Conservation (phyloP, 1,140 invertebrate genomes). For the Cyrtorhinus lividipennis region DNA sequence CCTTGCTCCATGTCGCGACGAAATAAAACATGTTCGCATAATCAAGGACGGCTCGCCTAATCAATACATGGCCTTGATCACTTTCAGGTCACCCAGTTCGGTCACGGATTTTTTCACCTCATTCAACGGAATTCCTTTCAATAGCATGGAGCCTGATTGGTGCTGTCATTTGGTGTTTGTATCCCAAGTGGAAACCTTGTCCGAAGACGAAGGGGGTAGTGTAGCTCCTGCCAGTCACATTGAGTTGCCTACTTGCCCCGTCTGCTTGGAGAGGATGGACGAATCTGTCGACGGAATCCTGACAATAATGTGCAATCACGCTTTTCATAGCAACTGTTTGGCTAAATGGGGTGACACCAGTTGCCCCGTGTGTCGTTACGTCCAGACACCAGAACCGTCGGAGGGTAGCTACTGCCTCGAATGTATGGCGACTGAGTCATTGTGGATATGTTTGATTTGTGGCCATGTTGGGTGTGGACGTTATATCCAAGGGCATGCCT, state of each 20-base stretch:
- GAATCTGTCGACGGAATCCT: constrained; percentile 94
- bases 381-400: constrained; percentile 82
- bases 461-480: constrained; percentile 94
- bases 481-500: constrained; percentile 56
- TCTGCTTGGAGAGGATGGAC: constrained; percentile 94
- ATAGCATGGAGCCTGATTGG: constrained; percentile 76
- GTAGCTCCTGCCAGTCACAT: constrained; percentile 61
- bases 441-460: constrained; percentile 99
- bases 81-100: constrained; percentile 57
- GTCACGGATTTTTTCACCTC: constrained; percentile 85
- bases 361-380: constrained; percentile 58
- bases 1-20: constrained; percentile 77
- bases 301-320: constrained; percentile 96
- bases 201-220: constrained; percentile 46
- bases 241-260: constrained; percentile 94
- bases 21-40: constrained; percentile 83
- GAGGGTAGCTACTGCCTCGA: constrained; percentile 71
- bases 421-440: constrained; percentile 60
- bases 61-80: constrained; percentile 93
- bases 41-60: constrained; percentile 73
- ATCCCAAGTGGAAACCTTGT: constrained; percentile 68
- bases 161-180: constrained; percentile 92
- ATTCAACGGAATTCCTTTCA: constrained; percentile 85
- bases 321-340: constrained; percentile 89
- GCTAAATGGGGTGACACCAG: constrained; percentile 90